Base-by-base conservation (phyloP, 1,140 invertebrate genomes). In the Drosophila nannoptera region DNA sequence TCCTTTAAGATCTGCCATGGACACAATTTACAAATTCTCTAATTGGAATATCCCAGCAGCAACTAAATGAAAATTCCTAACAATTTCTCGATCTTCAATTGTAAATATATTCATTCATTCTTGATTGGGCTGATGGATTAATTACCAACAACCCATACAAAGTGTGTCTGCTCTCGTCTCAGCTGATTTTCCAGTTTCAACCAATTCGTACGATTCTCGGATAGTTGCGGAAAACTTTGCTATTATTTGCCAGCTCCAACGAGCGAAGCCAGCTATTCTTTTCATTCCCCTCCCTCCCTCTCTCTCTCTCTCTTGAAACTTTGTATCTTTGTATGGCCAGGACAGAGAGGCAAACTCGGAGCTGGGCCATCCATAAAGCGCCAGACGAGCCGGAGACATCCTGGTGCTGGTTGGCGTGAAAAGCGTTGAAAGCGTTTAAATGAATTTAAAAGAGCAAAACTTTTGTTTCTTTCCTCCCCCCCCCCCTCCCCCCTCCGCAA, bases 351-450 rank as follows among this genome's bases (percentile, higher is more conserved):
- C 33, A 38, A 42, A 8, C 38, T 35, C 32, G 48, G 53, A 46
- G 31, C 55, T 43, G 53, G 59, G 22, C 62, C 56, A 63, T 50
- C 64, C 65, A 75, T 69, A 75, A 75, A 63, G 45, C 32, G 40
- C 53, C 40, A 73, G 73, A 75, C 69, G 60, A 46, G 49, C 56
- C 59, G 62, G 56, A 67, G 61, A 71, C 62, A 56, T 46, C 16
- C 62, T 78, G 74, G 58, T 64, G 22, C 22, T 69, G 48, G 38
- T 29, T 66, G 77, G 77, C 77, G 77, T 81, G 73, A 81, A 80
- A 81, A 81, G 73, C 69, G 77, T 65, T 81, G 80, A 81, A 80
- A 81, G 77, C 78, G 77, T 80, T 76, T 81, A 80, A 81, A 81
- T 81, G 77, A 80, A 80, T 81, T 80, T 81, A 81, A 81, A 81